Evolutionary conservation across 2,797 vertebrate species (phyloP), one percentile per base, ranked within the genome.

Genomic region (Channa striata): DNA sequence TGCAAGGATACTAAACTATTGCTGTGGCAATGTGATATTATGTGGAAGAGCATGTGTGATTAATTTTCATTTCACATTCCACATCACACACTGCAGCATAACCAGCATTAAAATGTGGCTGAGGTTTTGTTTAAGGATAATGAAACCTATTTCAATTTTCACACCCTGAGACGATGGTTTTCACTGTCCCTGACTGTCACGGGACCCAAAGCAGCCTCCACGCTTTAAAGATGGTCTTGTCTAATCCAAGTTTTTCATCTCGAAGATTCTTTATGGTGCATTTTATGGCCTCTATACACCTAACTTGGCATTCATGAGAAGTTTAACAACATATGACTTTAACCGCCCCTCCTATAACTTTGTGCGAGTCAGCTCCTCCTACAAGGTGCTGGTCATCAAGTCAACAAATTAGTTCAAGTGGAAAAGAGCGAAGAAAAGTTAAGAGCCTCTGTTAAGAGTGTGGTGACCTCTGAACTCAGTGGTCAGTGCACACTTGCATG

Each of bases 391-490:
- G 60, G 64, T 52, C 82, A 78, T 89, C 85, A 85, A 85, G 80
- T 74, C 84, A 72, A 65, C 72, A 80, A 84, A 88, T 86, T 77
- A 80, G 80, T 74, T 73, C 44, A 11, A 80, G 83, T 81, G 82
- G 77, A 79, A 76, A 40, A 62, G 70, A 60, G 58, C 48, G 61
- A 77, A 68, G 68, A 83, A 73, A 82, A 77, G 74, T 74, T 75
- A 80, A 81, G 74, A 77, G 66, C 61, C 54, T 56, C 20, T 57
- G 60, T 59, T 73, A 40, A 49, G 68, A 80, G 84, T 44, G 83
- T 70, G 9, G 13, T 72, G 85, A 91, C 79, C 88, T 89, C 64
- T 85, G 87, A 87, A 36, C 84, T 54, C 51, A 21, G 47, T 8
- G 49, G 81, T 64, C 76, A 25, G 40, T 77, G 86, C 81, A 80